phyloP scores from a whole-genome alignment of 2,888 invertebrate species.

The Bellardia bayeri region DNA sequence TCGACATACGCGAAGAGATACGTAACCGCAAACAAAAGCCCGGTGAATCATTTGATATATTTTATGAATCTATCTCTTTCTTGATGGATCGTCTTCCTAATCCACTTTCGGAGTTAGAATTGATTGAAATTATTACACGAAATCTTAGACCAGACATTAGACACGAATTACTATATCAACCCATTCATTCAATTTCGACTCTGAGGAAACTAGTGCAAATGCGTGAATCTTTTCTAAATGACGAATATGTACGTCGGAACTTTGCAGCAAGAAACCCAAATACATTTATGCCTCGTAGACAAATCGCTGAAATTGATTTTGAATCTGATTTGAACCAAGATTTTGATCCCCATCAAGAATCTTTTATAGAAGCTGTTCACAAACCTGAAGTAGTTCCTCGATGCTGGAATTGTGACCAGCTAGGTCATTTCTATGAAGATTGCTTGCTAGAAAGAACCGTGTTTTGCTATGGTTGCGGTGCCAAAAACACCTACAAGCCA shows the following conservation, averaged over 20 bases:
- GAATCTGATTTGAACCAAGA: not conserved
- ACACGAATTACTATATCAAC: slow-evolving; percentile 43
- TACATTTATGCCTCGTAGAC: not conserved
- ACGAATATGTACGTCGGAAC: slow-evolving; percentile 27
- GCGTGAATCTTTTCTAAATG: slow-evolving; percentile 35
- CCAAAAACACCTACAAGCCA: slow-evolving; percentile 22
- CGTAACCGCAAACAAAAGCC: slow-evolving; percentile 59
- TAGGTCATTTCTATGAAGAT: no score
- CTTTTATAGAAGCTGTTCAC: not conserved
- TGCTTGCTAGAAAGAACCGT: no score
- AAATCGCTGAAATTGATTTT: not conserved
- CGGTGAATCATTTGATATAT: slow-evolving; percentile 34
- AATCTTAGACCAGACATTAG: slow-evolving; percentile 47
- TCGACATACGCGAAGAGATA: slow-evolving; percentile 56
- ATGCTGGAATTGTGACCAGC: not conserved
- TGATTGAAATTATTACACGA: slow-evolving; percentile 41
- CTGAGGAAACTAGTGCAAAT: slow-evolving; percentile 45
- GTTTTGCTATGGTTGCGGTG: no score
- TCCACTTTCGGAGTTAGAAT: slow-evolving; percentile 6
- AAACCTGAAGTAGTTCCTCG: not conserved
- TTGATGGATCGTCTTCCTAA: slow-evolving; percentile 12
- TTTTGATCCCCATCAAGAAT: not conserved
- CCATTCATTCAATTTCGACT: slow-evolving; percentile 21
- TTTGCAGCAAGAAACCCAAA: not conserved
- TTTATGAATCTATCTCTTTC: slow-evolving; percentile 31